Evolutionary conservation across 1,140 invertebrate genomes (phyloP).

Genomic region (Atta cephalotes): DNA sequence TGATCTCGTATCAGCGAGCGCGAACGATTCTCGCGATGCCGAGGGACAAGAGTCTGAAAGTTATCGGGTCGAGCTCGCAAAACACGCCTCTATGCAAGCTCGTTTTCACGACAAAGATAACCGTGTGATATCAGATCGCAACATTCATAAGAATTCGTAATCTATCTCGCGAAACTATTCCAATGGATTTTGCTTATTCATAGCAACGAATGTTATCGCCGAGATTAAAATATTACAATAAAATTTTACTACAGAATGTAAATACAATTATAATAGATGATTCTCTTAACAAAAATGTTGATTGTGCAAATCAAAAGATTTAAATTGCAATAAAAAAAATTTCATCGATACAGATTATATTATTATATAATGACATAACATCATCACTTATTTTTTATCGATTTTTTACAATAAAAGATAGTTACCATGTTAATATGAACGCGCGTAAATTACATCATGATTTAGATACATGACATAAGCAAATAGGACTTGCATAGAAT

Average conservation of each 20-base stretch:
- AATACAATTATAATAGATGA: neutral
- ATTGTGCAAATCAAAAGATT: neutral
- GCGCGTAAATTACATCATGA: neutral
- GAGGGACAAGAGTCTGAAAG: slow-evolving; percentile 44
- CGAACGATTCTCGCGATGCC: slow-evolving; percentile 64
- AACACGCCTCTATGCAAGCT: slow-evolving; percentile 49
- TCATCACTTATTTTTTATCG: neutral
- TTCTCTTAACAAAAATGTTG: neutral
- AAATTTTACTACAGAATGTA: neutral
- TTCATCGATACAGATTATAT: neutral
- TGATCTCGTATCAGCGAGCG: slow-evolving; percentile 68
- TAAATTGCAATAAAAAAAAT: neutral
- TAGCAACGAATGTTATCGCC: slow-evolving; percentile 14
- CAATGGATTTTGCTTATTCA: slow-evolving; percentile 14
- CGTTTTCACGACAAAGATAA: slow-evolving; percentile 48
- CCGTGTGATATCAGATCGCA: slow-evolving; percentile 24
- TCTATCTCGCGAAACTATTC: slow-evolving; percentile 7
- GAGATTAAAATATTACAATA: neutral
- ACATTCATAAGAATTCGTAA: slow-evolving; percentile 41
- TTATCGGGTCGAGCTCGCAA: slow-evolving; percentile 54
- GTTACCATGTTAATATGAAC: neutral
- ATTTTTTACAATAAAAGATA: neutral
- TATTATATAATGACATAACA: neutral
- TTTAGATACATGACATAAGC: neutral
- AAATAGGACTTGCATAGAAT: neutral